Conservation (phyloP, 2,797 vertebrate species). For the Phataginus tetradactyla region DNA sequence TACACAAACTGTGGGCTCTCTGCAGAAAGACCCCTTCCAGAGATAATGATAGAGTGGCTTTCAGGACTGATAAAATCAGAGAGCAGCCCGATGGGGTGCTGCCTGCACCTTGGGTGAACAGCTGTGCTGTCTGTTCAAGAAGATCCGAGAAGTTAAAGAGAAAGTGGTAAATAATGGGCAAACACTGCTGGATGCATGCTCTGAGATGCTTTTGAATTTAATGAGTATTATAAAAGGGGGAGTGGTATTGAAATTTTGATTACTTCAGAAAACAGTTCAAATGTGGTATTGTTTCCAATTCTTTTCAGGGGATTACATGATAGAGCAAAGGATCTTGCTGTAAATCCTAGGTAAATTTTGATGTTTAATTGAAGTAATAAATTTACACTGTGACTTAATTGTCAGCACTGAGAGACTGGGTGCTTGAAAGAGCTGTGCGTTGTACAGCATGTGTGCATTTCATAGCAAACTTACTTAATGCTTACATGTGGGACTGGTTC, state of each 20-base stretch:
- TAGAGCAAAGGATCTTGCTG: constrained; percentile 62
- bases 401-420: constrained; percentile 59
- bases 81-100: constrained; percentile 64
- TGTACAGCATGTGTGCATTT: constrained; percentile 50
- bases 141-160: constrained; percentile 58
- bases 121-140: constrained; percentile 64
- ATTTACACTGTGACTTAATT: constrained; percentile 80
- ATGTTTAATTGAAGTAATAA: constrained; percentile 80
- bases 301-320: constrained; percentile 61
- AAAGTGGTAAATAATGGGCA: constrained; percentile 58
- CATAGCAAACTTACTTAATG: constrained; percentile 65
- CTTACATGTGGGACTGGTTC: not conserved
- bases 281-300: constrained; percentile 30
- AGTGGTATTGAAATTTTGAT: constrained; percentile 57
- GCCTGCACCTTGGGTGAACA: constrained; percentile 62
- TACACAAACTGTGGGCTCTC: constrained; percentile 66
- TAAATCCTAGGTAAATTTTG: constrained; percentile 77
- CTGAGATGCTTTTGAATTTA: constrained; percentile 35
- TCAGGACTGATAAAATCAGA: constrained; percentile 55
- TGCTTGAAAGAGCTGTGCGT: constrained; percentile 56
- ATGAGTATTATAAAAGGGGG: not conserved
- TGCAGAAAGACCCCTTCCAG: constrained; percentile 82
- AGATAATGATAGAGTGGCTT: constrained; percentile 83
- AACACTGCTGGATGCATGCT: not conserved
- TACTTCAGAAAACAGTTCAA: constrained; percentile 50